Evolutionary conservation across 2,797 vertebrate genomes (phyloP).

Genomic region (Gymnopithys bicolor): DNA sequence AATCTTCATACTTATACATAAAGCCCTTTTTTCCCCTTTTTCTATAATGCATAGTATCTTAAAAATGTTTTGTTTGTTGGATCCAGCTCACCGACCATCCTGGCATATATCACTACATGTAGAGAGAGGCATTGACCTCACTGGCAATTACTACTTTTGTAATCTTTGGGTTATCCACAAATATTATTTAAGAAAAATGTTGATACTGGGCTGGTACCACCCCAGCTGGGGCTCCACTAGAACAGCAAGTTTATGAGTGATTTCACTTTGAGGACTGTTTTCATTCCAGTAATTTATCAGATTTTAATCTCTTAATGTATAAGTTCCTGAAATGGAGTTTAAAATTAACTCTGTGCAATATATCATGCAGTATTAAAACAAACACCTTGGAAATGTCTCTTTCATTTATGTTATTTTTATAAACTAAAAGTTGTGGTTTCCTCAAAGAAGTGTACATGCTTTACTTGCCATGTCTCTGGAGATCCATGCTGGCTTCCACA

Average conservation of each 20-base stretch:
- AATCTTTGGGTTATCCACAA: neutral
- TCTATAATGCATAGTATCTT: neutral
- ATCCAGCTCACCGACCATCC: neutral
- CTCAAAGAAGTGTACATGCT: neutral
- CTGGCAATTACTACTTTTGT: neutral
- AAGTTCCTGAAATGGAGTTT: neutral
- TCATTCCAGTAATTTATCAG: neutral
- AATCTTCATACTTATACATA: neutral
- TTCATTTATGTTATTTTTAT: neutral
- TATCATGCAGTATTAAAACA: neutral
- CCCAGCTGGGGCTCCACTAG: neutral
- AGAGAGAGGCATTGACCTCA: neutral
- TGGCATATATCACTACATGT: neutral
- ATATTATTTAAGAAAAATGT: neutral
- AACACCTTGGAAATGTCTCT: neutral
- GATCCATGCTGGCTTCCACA: neutral
- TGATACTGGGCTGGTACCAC: neutral
- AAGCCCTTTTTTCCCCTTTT: neutral
- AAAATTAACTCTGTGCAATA: neutral
- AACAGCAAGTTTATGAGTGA: neutral
- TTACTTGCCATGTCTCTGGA: neutral
- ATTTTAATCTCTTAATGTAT: conserved; percentile 28
- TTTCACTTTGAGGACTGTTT: neutral
- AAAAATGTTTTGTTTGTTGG: neutral
- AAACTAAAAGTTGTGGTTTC: neutral